A percentile compares a stretch with the other conserved stretches of the same genome.
Conservation (phyloP, 2,797 vertebrate genomes). For the Zalophus californianus region DNA sequence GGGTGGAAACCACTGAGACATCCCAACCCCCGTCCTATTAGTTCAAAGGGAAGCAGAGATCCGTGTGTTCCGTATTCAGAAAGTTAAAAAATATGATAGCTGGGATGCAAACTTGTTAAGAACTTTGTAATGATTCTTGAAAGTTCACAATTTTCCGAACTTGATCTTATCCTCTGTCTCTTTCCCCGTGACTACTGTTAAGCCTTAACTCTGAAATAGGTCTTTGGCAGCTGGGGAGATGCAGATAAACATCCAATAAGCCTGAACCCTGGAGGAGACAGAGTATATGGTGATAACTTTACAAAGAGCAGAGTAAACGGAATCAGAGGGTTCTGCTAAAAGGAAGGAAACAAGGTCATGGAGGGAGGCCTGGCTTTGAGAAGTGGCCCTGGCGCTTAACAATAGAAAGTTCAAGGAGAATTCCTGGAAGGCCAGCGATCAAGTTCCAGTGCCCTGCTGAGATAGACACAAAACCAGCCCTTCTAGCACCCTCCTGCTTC, state of each 20-base stretch:
- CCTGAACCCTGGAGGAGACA: background rate
- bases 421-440: background rate
- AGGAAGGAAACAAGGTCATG: background rate
- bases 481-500: background rate
- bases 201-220: background rate
- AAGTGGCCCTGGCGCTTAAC: background rate
- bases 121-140: background rate
- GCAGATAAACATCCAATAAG: background rate
- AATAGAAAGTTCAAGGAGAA: background rate
- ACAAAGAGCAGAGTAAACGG: background rate
- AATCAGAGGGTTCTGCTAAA: background rate
- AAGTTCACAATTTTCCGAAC: background rate
- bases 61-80: background rate
- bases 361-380: background rate
- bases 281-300: background rate
- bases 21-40: background rate
- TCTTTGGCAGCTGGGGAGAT: background rate
- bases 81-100: background rate
- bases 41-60: background rate
- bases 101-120: background rate
- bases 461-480: fast-evolving
- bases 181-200: background rate
- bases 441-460: background rate
- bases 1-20: background rate
- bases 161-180: background rate